Conservation (phyloP, 2,797 vertebrate species). For the Zonotrichia albicollis region DNA sequence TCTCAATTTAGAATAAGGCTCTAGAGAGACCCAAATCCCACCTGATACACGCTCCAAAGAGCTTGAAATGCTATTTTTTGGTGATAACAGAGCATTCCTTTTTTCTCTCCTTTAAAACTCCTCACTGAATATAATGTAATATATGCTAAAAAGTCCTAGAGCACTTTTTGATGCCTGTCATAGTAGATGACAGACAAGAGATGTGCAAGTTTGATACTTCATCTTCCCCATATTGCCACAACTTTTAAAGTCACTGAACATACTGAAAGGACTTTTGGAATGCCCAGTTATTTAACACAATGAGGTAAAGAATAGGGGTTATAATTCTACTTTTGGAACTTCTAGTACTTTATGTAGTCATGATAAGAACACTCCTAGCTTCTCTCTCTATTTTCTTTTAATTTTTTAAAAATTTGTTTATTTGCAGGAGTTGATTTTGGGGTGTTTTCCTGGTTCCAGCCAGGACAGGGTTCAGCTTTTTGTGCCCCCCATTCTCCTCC, state of each 20-base stretch:
- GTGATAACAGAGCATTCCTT: background rate
- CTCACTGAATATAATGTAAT: background rate
- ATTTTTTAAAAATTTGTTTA: background rate
- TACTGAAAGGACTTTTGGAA: background rate
- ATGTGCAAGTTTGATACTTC: background rate
- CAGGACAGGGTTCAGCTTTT: background rate
- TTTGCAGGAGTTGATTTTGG: background rate
- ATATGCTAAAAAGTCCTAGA: background rate
- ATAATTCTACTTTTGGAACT: background rate
- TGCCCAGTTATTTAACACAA: background rate
- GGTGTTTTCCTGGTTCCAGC: background rate
- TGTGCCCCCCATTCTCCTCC: background rate
- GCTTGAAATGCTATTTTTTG: background rate
- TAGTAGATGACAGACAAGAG: background rate
- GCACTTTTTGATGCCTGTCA: background rate
- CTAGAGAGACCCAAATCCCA: background rate
- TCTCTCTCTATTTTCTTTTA: background rate
- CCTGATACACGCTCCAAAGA: background rate
- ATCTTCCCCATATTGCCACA: background rate
- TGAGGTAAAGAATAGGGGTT: background rate
- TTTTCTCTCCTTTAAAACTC: background rate
- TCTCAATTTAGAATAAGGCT: background rate
- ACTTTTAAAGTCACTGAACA: background rate
- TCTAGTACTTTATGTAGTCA: background rate
- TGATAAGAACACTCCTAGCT: background rate